Base-by-base conservation (phyloP, 2,888 invertebrate genomes). In the Vandiemenella viatica region DNA sequence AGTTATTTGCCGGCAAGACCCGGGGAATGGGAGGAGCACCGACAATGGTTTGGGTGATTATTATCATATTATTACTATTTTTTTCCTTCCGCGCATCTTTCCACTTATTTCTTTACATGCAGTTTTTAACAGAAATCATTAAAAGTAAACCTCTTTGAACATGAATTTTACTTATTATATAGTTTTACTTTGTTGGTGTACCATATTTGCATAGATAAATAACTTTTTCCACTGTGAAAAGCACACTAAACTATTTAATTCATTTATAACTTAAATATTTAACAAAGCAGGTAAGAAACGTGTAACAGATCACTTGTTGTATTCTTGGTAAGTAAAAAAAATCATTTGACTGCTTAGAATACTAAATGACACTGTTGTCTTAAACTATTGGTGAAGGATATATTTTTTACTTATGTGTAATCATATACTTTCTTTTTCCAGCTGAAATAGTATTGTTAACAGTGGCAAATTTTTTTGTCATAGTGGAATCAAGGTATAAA, bases 41-140 rank as follows among this genome's bases (percentile, higher is more conserved):
- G 48, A 20, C 50, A 45, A 16, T 52, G 52, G 52, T 50, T 49
- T 43, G 51, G 52, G 52, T 54, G 54, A 52, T 54, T 52, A 50
- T 50, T 37, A 23, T 44, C 46, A 38, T 48, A 16, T 43, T 40
- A 15, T 26, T 42, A n/a, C n/a, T n/a, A n/a, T n/a, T n/a, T 43
- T 20, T 26, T 22, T 26, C 32, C 20, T 41, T 46, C 17, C 21
- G 20, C 20, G 20, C 20, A 43, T 43, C 43, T 43, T n/a, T n/a
- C 20, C 20, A 10, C 10, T 16, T 19, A 32, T 4, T n/a, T 32
- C 32, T 13, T 4, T n/a, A n/a, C n/a, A n/a, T n/a, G n/a, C n/a
- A n/a, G n/a, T n/a, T n/a, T 32, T n/a, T 32, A 32, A 32, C 4
- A 32, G 10, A 32, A 32, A 32, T 32, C n/a, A 32, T 32, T 13